Evolutionary conservation across 2,797 vertebrate species (phyloP).

Genomic region (Sandelia bainsii): DNA sequence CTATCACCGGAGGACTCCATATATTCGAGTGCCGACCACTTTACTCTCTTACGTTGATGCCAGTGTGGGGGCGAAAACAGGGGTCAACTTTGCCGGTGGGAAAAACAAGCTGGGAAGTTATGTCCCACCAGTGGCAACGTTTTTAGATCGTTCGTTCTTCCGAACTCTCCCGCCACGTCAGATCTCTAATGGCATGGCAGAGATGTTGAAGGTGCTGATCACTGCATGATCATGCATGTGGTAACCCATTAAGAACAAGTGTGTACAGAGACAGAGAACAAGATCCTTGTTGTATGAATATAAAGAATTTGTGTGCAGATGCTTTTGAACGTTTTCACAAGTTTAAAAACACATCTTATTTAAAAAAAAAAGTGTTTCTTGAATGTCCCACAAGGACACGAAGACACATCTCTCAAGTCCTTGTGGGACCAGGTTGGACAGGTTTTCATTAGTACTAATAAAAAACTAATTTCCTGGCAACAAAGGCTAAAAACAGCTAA

Average conservation of each 20-base stretch:
- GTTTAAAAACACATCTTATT: no score
- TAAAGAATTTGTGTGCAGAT: no score
- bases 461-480: not conserved
- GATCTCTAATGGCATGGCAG: slow-evolving; percentile 86
- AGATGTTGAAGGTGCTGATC: slow-evolving; percentile 84
- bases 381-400: no score
- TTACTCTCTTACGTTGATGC: slow-evolving; percentile 85
- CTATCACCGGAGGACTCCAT: slow-evolving; percentile 84
- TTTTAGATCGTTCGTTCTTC: slow-evolving; percentile 85
- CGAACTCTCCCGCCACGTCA: slow-evolving; percentile 80
- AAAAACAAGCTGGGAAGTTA: slow-evolving; percentile 88
- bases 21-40: slow-evolving; percentile 86
- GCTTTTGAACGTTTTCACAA: no score
- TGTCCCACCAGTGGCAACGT: slow-evolving; percentile 78
- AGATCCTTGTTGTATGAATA: no score
- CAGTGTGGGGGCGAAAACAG: slow-evolving; percentile 84
- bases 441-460: no score
- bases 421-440: no score
- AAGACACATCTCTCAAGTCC: no score
- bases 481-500: not conserved
- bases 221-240: slow-evolving; percentile 27
- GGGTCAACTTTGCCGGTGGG: slow-evolving; percentile 86
- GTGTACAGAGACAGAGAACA: no score
- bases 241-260: not conserved
- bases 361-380: no score